Conservation (phyloP, 2,888 invertebrate species). For the Drosophila niveifrons region DNA sequence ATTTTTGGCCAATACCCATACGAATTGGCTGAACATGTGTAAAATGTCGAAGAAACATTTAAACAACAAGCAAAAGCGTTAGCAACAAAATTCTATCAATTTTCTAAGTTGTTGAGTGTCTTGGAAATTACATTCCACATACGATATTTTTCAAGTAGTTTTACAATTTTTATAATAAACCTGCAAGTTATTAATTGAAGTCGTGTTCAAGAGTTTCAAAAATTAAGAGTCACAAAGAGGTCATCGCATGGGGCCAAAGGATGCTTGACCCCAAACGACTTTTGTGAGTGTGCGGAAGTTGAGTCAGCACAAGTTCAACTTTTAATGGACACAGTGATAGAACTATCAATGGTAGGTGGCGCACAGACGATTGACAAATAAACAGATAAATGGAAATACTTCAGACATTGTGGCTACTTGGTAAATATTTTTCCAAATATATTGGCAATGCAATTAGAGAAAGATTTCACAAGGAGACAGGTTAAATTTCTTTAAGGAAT, state of each 20-base stretch:
- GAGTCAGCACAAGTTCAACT: not conserved
- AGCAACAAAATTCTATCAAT: conserved; percentile 5
- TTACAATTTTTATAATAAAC: not conserved
- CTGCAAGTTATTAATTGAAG: not conserved
- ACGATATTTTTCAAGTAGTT: conserved; percentile 7
- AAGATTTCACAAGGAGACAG: not conserved
- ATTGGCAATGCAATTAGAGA: not conserved
- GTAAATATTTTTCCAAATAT: not conserved
- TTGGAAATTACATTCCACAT: not conserved
- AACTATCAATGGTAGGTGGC: not conserved
- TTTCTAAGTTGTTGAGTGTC: conserved; percentile 1
- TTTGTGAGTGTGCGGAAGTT: not conserved
- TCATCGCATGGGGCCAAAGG: not conserved
- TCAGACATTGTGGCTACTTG: not conserved
- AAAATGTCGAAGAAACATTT: not conserved
- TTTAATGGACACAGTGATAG: not conserved
- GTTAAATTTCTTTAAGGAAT: too few relatives aligned
- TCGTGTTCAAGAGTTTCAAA: not conserved
- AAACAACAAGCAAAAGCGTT: not conserved
- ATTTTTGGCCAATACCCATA: conserved; percentile 5
- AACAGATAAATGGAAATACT: not conserved
- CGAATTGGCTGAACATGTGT: conserved; percentile 1
- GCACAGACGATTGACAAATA: not conserved
- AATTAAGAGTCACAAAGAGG: not conserved
- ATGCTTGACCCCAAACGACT: not conserved